A percentile compares a stretch with the other conserved stretches of the same genome.
These are phyloP conservation scores for Atta cephalotes DNA, from an alignment of 1,140 invertebrate genomes.

Conservation along the genomic window DNA sequence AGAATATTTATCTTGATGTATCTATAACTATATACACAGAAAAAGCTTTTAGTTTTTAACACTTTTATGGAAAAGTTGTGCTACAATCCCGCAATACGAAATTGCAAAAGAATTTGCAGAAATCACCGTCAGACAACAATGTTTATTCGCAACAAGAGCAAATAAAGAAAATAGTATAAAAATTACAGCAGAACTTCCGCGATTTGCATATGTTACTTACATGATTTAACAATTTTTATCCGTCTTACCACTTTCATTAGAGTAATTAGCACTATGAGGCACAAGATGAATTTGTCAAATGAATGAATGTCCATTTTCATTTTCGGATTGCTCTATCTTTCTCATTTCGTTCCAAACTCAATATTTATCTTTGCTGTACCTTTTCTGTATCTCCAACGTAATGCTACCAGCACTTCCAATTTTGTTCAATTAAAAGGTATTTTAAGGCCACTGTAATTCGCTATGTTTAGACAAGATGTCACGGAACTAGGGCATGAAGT, in stretches of 20 bases:
- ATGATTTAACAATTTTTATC: not conserved
- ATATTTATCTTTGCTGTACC: slow-evolving; percentile 48
- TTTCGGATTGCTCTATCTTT: slow-evolving; percentile 41
- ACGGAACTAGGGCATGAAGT: slow-evolving; percentile 47
- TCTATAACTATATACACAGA: not conserved
- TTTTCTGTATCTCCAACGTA: slow-evolving; percentile 37
- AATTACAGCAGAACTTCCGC: not conserved
- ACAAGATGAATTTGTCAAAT: slow-evolving; percentile 35
- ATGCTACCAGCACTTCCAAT: slow-evolving; percentile 4
- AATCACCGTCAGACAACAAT: not conserved
- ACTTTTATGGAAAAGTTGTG: not conserved
- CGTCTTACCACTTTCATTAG: slow-evolving; percentile 36
- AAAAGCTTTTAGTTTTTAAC: slow-evolving; percentile 16
- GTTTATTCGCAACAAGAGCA: not conserved
- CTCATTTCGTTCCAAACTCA: slow-evolving; percentile 17
- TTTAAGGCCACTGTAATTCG: slow-evolving; percentile 48
- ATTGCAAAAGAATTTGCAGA: slow-evolving; percentile 10
- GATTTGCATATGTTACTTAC: not conserved
- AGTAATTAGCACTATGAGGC: slow-evolving; percentile 34
- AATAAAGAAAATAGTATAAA: slow-evolving; percentile 6
- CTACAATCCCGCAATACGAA: not conserved
- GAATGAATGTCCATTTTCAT: slow-evolving; percentile 50
- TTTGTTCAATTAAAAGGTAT: slow-evolving; percentile 61
- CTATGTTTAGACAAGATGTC: slow-evolving; percentile 43
- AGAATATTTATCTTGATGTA: not conserved